Evolutionary conservation across 2,113 vertebrate genomes (phyloP).

Genomic region (Caranx ignobilis): DNA sequence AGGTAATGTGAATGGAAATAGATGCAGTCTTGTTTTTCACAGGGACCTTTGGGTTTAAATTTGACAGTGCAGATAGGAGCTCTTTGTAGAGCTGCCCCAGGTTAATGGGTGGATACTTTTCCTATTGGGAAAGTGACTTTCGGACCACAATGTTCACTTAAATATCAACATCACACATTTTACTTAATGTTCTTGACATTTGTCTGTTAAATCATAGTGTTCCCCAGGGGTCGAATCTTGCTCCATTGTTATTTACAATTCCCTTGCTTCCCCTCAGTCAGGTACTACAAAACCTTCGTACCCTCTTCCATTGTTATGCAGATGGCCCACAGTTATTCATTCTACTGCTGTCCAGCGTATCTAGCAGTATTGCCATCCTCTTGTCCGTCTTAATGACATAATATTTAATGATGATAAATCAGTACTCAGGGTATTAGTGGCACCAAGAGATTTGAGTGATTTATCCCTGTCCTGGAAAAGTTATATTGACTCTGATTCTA

Average conservation of each 20-base stretch:
- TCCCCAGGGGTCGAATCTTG: background rate
- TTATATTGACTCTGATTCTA: background rate
- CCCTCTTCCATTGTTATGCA: too few relatives aligned
- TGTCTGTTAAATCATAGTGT: conserved; percentile 8
- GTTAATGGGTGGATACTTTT: background rate
- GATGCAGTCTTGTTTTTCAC: background rate
- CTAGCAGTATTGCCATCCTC: background rate
- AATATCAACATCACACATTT: background rate
- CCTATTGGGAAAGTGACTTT: too few relatives aligned
- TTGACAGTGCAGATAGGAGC: background rate
- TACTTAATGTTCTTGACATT: background rate
- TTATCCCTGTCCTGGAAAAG: background rate
- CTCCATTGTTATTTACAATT: conserved; percentile 1
- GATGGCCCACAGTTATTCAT: background rate
- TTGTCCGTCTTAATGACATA: background rate
- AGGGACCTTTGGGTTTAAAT: background rate
- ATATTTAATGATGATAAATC: background rate
- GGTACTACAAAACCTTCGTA: background rate
- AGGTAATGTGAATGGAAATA: conserved; percentile 5
- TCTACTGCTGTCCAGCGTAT: background rate
- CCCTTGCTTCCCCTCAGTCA: background rate
- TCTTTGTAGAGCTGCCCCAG: background rate
- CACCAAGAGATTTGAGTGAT: background rate
- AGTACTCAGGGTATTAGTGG: background rate
- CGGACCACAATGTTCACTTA: background rate